Evolutionary conservation across 2,888 invertebrate species (phyloP).

Genomic region (Eupithecia abbreviata): DNA sequence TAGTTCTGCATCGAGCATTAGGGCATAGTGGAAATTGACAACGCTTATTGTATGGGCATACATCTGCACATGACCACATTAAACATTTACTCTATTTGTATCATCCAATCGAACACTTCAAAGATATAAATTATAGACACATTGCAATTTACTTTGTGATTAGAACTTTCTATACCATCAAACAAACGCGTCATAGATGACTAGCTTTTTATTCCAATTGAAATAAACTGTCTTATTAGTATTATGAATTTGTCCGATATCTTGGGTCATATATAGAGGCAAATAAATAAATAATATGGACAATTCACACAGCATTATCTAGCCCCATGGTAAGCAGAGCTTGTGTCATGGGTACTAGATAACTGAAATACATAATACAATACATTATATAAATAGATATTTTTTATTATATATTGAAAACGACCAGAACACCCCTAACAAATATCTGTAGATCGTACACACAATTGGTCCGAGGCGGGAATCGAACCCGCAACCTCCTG

Average conservation of each 20-base stretch:
- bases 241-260: constrained; percentile 3
- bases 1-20: constrained; percentile 73
- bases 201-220: constrained; percentile 16
- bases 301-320: no score
- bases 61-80: constrained; percentile 71
- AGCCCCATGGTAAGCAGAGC: no score
- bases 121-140: constrained; percentile 67
- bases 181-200: constrained; percentile 50
- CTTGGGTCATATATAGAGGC: constrained; percentile 56
- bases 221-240: constrained; percentile 16
- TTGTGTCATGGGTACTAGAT: no score
- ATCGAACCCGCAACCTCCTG: no score
- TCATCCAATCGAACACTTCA: constrained; percentile 50
- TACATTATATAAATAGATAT: no score
- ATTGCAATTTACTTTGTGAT: constrained; percentile 59
- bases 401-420: no score
- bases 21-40: constrained; percentile 77
- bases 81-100: constrained; percentile 68
- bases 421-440: no score
- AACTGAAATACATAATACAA: no score
- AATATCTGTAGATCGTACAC: no score
- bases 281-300: no score
- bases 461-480: no score
- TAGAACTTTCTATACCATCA: constrained; percentile 53
- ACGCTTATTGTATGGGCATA: constrained; percentile 76